Conservation (phyloP, 2,888 invertebrate genomes). For the Notocelia uddmanniana region DNA sequence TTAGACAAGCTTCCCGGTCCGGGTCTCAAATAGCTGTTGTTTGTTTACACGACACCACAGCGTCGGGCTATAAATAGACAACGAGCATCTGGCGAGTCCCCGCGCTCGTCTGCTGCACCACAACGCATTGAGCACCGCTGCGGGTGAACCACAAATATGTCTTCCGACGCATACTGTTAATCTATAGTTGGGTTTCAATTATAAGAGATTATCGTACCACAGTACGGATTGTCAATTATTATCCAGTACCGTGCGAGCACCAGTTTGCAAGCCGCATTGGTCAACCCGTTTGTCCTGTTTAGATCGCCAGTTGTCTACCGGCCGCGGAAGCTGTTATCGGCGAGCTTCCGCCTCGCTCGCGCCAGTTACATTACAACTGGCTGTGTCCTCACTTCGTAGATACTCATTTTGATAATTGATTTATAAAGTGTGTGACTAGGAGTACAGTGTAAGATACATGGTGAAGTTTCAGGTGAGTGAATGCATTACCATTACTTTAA, state of each 20-base stretch:
- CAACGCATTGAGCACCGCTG: neutral
- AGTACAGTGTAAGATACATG: conserved; percentile 1
- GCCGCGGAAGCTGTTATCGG: conserved; percentile 23
- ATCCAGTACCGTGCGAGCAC: no score
- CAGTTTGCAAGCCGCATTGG: no score
- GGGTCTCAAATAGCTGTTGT: neutral
- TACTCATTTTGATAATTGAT: neutral
- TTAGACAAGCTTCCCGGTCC: no score
- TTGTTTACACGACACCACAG: conserved; percentile 4
- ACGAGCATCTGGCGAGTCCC: neutral
- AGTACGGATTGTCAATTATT: no score
- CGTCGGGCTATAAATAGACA: conserved; percentile 1
- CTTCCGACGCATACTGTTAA: no score
- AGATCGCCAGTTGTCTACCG: no score
- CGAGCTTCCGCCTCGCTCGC: neutral
- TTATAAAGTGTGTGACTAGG: neutral
- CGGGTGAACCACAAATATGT: neutral
- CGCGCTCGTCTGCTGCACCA: neutral
- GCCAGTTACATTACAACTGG: neutral
- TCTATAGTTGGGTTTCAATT: no score
- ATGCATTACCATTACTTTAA: no score
- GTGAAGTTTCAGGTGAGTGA: conserved; percentile 5
- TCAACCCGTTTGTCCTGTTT: neutral
- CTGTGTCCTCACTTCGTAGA: neutral
- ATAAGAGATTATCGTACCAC: no score